Conservation (phyloP, 2,113 vertebrate genomes). For the Physeter macrocephalus region DNA sequence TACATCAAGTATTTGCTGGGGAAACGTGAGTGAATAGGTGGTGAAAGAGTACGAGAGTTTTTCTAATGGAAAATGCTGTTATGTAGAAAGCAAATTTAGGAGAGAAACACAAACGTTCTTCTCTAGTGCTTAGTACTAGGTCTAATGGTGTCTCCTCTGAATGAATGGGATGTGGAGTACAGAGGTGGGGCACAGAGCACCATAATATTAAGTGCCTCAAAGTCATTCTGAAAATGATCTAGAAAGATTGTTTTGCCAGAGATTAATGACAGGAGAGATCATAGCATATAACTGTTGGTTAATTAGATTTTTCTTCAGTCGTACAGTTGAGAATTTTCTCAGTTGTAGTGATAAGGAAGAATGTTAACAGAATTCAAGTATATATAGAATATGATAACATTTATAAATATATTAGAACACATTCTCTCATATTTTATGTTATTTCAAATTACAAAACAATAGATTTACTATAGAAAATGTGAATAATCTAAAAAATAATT, state of each 20-base stretch:
- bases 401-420: not conserved
- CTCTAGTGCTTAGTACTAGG: not conserved
- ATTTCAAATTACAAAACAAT: not conserved
- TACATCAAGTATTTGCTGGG: not conserved
- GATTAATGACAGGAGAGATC: not conserved
- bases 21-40: not conserved
- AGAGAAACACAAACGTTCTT: not conserved
- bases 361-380: not conserved
- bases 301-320: not conserved
- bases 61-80: not conserved
- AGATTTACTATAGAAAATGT: not conserved
- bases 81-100: not conserved
- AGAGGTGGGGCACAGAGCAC: not conserved
- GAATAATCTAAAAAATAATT: not conserved
- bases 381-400: not conserved
- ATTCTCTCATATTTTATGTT: not conserved
- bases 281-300: not conserved
- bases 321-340: not conserved
- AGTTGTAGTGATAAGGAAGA: not conserved
- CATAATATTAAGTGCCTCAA: not conserved
- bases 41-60: not conserved
- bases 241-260: not conserved
- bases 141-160: not conserved
- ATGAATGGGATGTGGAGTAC: not conserved
- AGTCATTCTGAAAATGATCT: not conserved